phyloP scores from a whole-genome alignment of 2,797 vertebrate genomes.

The Leontopithecus rosalia region DNA sequence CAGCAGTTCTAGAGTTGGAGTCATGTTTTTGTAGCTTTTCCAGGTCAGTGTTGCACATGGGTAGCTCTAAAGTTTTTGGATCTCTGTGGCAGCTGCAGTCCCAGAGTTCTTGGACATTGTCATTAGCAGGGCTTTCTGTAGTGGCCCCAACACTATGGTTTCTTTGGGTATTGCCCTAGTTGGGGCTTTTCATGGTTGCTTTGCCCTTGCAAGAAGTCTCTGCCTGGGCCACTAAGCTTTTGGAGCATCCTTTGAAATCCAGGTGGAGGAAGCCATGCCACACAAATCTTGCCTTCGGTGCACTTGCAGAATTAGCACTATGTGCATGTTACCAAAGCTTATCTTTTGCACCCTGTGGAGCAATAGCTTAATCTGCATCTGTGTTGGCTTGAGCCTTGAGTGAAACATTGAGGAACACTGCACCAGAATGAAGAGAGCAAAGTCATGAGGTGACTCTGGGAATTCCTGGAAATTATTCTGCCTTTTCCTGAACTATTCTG shows the following conservation, averaged over 20 bases:
- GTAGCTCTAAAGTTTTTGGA: neutral
- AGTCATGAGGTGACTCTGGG: neutral
- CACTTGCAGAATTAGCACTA: neutral
- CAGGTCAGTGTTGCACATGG: rapidly evolving
- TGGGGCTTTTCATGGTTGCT: neutral
- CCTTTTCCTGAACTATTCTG: neutral
- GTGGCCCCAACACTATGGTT: neutral
- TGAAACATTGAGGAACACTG: neutral
- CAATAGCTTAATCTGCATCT: neutral
- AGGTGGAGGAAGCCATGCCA: neutral
- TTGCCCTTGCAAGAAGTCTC: neutral
- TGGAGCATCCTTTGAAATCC: neutral
- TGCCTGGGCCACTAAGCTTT: neutral
- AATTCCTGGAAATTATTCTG: neutral
- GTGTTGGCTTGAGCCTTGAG: neutral
- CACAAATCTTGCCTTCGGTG: neutral
- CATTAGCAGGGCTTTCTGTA: neutral
- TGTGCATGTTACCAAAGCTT: neutral
- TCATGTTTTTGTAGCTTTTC: neutral
- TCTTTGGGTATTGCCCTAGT: neutral
- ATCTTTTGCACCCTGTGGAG: neutral
- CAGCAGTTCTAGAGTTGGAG: neutral
- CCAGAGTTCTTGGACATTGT: neutral
- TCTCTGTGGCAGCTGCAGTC: neutral
- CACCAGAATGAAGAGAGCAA: neutral